Conservation (phyloP, 2,797 vertebrate genomes). For the Mastacembelus armatus region DNA sequence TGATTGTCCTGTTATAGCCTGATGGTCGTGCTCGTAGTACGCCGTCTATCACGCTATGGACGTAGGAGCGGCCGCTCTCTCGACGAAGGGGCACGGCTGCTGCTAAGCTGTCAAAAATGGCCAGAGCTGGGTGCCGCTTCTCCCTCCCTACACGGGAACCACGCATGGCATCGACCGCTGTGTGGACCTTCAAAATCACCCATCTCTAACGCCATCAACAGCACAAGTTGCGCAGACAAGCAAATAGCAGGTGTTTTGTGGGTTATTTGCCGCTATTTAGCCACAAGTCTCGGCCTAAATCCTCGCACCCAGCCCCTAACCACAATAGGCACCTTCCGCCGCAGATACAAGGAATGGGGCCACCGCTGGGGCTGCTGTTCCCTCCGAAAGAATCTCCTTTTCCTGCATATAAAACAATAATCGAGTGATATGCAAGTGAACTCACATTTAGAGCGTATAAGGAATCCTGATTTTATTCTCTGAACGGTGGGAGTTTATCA, state of each 20-base stretch:
- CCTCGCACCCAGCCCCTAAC: slow-evolving; percentile 79
- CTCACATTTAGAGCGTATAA: slow-evolving; percentile 83
- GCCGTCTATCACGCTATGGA: neutral
- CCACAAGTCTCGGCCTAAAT: slow-evolving; percentile 80
- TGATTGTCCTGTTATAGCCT: too few species aligned
- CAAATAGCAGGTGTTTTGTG: neutral
- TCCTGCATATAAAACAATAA: slow-evolving; percentile 20
- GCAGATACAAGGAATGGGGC: slow-evolving; percentile 67
- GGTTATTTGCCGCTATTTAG: slow-evolving; percentile 49
- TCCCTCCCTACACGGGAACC: slow-evolving; percentile 41
- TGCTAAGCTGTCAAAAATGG: slow-evolving; percentile 79
- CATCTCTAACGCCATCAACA: neutral
- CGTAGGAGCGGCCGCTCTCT: slow-evolving; percentile 24
- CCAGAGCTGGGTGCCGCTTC: slow-evolving; percentile 50
- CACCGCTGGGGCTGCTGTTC: slow-evolving; percentile 33
- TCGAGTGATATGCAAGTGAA: slow-evolving; percentile 54
- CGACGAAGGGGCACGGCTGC: slow-evolving; percentile 35
- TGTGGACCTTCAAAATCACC: neutral
- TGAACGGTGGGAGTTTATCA: slow-evolving; percentile 81
- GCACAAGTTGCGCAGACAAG: too few species aligned
- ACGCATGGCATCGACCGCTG: slow-evolving; percentile 36
- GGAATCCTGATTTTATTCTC: slow-evolving; percentile 80
- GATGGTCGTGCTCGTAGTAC: accelerated
- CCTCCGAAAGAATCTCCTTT: neutral
- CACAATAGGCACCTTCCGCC: slow-evolving; percentile 85